Evolutionary conservation across 2,888 invertebrate genomes (phyloP).

Genomic region (Phyllotreta striolata): DNA sequence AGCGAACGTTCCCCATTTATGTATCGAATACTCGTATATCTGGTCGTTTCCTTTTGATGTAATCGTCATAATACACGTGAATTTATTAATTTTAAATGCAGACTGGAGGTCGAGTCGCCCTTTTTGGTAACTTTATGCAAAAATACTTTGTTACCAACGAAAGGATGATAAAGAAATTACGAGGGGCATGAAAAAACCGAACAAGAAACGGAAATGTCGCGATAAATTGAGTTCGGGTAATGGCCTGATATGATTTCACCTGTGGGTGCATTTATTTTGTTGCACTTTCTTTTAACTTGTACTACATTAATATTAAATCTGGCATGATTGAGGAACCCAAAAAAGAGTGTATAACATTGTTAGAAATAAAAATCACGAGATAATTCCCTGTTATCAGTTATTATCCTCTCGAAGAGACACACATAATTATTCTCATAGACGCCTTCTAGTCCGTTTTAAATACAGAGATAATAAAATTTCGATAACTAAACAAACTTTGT

Average conservation of each 20-base stretch:
- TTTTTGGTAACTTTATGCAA: slow-evolving; percentile 28
- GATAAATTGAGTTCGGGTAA: slow-evolving; percentile 14
- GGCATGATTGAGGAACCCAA: neutral
- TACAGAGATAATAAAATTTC: too few relatives aligned
- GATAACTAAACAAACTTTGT: too few relatives aligned
- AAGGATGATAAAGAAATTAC: slow-evolving; percentile 5
- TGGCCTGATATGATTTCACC: slow-evolving; percentile 7
- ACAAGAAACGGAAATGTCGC: slow-evolving; percentile 18
- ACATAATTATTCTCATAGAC: too few relatives aligned
- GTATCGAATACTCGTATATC: slow-evolving; percentile 19
- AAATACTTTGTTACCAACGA: slow-evolving; percentile 2
- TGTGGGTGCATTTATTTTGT: slow-evolving; percentile 2
- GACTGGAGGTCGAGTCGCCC: slow-evolving; percentile 25
- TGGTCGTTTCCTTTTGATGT: slow-evolving; percentile 24
- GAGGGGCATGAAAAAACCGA: slow-evolving; percentile 6
- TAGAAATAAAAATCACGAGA: too few relatives aligned
- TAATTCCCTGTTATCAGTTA: too few relatives aligned
- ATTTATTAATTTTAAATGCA: slow-evolving; percentile 21
- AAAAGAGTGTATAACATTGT: neutral
- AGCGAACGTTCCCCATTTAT: slow-evolving; percentile 13
- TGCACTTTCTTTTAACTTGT: neutral
- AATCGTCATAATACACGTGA: too few relatives aligned
- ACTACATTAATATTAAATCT: neutral
- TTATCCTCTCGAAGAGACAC: too few relatives aligned
- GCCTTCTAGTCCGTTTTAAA: too few relatives aligned